Evolutionary conservation across 2,888 invertebrate species (phyloP).

Genomic region (Sinelater perroti): DNA sequence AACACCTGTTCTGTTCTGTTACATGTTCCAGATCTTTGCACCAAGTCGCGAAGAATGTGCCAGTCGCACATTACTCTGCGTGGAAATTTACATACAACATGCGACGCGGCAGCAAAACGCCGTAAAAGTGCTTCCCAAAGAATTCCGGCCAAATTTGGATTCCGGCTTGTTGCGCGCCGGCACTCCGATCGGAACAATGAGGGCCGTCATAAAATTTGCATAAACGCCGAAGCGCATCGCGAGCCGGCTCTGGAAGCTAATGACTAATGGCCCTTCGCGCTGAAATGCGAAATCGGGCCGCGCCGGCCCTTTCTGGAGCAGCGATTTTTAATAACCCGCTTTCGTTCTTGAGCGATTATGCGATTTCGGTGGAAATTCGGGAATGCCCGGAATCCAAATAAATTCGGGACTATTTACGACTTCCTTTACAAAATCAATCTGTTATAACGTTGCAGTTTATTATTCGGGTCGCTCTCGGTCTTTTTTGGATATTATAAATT

Average conservation of each 20-base stretch:
- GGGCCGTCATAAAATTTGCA: conserved; percentile 14
- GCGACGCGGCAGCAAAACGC: not conserved
- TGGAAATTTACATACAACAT: conserved; percentile 13
- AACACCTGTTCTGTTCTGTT: conserved; percentile 11
- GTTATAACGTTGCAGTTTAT: conserved; percentile 9
- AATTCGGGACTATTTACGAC: conserved; percentile 3
- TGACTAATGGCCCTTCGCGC: conserved; percentile 11
- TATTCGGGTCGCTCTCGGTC: conserved; percentile 2
- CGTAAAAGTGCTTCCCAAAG: conserved; percentile 4
- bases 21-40: not conserved
- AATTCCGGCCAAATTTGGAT: conserved; percentile 4
- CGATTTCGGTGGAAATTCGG: not conserved
- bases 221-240: not conserved
- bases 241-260: conserved; percentile 3
- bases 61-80: not conserved
- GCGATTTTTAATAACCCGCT: conserved; percentile 7
- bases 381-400: conserved; percentile 10
- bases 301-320: not conserved
- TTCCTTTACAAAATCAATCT: conserved; percentile 8
- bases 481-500: conserved; percentile 4
- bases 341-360: conserved; percentile 5
- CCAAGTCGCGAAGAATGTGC: not conserved
- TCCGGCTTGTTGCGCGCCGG: conserved; percentile 1
- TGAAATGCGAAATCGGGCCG: conserved; percentile 1
- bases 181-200: not conserved